Base-by-base conservation (phyloP, 2,113 vertebrate species). In the Heteronetta atricapilla region DNA sequence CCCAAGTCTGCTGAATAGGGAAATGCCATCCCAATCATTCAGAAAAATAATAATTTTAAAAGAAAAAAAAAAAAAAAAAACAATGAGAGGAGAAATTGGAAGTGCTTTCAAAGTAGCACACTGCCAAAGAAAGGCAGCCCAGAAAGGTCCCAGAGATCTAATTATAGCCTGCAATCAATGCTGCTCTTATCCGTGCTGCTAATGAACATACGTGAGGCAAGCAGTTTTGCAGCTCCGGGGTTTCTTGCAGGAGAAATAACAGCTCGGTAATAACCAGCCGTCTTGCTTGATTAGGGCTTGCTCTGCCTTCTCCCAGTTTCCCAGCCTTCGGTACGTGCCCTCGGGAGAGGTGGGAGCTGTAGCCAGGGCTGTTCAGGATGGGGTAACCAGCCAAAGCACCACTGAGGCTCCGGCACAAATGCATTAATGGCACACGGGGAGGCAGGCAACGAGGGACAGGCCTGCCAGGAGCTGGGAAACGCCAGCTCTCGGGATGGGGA, bases 1-100 rank as follows among this genome's bases (percentile, higher is more conserved):
- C 91, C 70, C 73, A 92, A 94, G 90, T 90, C 81, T 96, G 95
- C 96, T 97, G 96, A 97, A 91, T 82, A 96, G 95, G 64, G 91
- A 90, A 92, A 96, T 92, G 72, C 82, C 89, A 89, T 92, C 93
- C 89, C 72, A 66, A 70, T 78, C 31, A 70, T 80, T 82, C 55
- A 95, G 87, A 73, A 94, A 95, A 95, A 86, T n/a, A 52, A 69
- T 48, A n/a, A n/a, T n/a, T n/a, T n/a, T 4, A 33, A 67, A 62
- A 55, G 33, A 28, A 81, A 59, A 66, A 60, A 22, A 48, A 15
- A 53, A 62, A 53, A 36, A 34, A 76, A 40, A 77, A 72, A 70
- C 50, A 73, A 63, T 9, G 56, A 56, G 34, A 90, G 66, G 67
- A 94, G 62, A 95, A 88, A 76, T 46, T 86, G 44, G 81, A 94